A percentile compares a stretch with the other conserved stretches of the same genome.
Evolutionary conservation across 2,888 invertebrate species (phyloP).

Genomic region (Xanthorhoe spadicearia): DNA sequence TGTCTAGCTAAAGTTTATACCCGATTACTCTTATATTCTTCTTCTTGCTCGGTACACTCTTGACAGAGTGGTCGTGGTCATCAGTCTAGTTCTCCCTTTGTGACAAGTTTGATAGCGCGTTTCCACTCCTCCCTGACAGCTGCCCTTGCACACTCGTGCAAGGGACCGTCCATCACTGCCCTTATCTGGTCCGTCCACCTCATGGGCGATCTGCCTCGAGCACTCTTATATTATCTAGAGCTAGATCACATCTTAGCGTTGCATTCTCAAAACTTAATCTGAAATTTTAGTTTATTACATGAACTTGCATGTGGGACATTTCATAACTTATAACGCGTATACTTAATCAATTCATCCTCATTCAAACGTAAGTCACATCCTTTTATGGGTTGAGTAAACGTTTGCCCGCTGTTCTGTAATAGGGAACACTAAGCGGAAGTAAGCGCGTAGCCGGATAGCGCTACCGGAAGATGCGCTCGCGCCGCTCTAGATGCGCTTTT

Average conservation of each 20-base stretch:
- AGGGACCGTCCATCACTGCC: too few species aligned
- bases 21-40: neutral
- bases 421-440: conserved; percentile 73
- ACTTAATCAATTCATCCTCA: neutral
- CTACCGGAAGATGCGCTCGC: conserved; percentile 76
- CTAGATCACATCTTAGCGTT: neutral
- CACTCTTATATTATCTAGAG: neutral
- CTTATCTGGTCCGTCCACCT: too few species aligned
- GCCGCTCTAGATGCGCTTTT: conserved; percentile 79
- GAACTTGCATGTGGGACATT: conserved; percentile 1
- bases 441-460: conserved; percentile 69
- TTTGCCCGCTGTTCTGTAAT: conserved; percentile 58
- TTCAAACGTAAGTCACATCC: conserved; percentile 39
- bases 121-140: too few species aligned
- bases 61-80: too few species aligned
- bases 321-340: neutral
- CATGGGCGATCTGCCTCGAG: too few species aligned
- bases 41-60: too few species aligned
- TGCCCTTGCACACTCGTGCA: too few species aligned
- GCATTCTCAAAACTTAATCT: neutral
- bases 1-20: conserved; percentile 1
- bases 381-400: conserved; percentile 64
- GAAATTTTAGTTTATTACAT: neutral
- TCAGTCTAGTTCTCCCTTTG: too few species aligned
- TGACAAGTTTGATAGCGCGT: too few species aligned